Evolutionary conservation across 2,113 vertebrate species (phyloP).

Genomic region (Ictidomys tridecemlineatus): DNA sequence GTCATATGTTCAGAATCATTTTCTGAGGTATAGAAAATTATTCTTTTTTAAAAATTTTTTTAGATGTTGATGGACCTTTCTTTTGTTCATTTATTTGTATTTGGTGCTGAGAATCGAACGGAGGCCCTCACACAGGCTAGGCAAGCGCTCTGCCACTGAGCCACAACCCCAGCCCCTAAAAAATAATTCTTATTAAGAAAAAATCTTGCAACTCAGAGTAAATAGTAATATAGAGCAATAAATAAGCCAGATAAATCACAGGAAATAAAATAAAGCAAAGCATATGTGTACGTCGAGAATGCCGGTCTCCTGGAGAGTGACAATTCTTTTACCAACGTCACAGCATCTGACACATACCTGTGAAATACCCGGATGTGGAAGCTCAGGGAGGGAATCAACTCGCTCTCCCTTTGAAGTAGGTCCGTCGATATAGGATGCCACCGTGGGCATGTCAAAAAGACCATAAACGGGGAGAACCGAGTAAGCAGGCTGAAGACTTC

Average conservation of each 20-base stretch:
- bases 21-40: slow-evolving; percentile 32
- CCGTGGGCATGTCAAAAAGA: not conserved
- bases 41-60: too few species aligned
- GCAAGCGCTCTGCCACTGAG: too few species aligned
- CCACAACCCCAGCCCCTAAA: too few species aligned
- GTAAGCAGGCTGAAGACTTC: too few species aligned
- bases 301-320: not conserved
- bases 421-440: not conserved
- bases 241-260: not conserved
- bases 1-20: slow-evolving; percentile 18
- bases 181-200: not conserved
- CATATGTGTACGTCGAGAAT: not conserved
- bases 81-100: too few species aligned
- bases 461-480: fast-evolving
- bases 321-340: not conserved
- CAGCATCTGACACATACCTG: not conserved
- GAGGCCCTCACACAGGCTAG: too few species aligned
- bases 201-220: slow-evolving; percentile 20
- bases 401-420: not conserved
- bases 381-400: not conserved
- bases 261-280: not conserved
- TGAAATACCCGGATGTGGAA: not conserved
- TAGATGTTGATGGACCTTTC: too few species aligned
- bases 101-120: too few species aligned
- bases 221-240: slow-evolving; percentile 61